Evolutionary conservation across 2,113 vertebrate genomes (phyloP), one percentile per base, ranked within the genome.

Genomic region (Stictonetta naevosa): DNA sequence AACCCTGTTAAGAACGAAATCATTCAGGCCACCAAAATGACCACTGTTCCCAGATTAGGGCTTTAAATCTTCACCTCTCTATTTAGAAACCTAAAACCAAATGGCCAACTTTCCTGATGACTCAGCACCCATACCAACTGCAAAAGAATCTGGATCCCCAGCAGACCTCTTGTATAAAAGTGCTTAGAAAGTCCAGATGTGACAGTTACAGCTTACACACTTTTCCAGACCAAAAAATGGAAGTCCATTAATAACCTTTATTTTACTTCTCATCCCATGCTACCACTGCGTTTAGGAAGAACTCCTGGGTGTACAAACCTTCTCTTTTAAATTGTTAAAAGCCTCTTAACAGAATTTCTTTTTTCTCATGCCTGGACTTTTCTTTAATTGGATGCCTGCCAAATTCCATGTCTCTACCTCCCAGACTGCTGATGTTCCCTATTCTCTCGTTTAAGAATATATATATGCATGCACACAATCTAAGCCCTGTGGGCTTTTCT

Each of bases 1-100:
- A 71, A 25, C 36, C 40, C 31, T 90, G 36, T 60, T 50, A 76
- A 56, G 17, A 92, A 87, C 72, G 1, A 92, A 73, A 87, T 62
- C 16, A 83, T 92, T 89, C 71, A 63, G 50, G 67, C 84, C 48
- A 91, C 69, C 66, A 92, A 79, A 83, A 44, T 69, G 62, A 62
- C 89, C 74, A 79, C 36, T 68, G 55, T 76, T 85, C 60, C 50
- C 75, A 92, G 67, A 95, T 86, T 38, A 86, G 68, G 76, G 28
- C 53, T 94, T 92, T 85, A 90, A 87, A 92, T 62, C 55, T 74
- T 91, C 84, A 92, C 63, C 82, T 92, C 91, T 95, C 88, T 89
- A 95, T 95, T 92, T 94, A 97, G 91, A 96, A 95, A 91, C 78
- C 58, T 77, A 87, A 90, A 95, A 40, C n/a, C 74, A 91, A 95